Evolutionary conservation across 2,113 vertebrate genomes (phyloP), one percentile per base, ranked within the genome.

Genomic region (Grallaria varia): DNA sequence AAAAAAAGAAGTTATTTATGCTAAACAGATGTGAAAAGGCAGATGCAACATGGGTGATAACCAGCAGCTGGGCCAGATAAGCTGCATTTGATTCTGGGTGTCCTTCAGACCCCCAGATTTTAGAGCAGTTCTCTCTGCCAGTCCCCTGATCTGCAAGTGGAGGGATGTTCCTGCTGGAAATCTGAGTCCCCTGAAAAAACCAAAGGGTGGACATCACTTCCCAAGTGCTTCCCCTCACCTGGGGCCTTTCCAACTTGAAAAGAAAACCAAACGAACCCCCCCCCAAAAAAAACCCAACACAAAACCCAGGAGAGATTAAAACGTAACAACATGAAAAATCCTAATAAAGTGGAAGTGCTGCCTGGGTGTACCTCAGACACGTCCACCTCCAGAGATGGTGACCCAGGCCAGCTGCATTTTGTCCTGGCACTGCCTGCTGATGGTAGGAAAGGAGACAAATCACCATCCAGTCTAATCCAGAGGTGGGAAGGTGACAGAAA

Each of bases 1-100:
- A 40, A 71, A 96, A 89, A n/a, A 35, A 62, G 35, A 40, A 35
- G 55, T 88, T 95, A 90, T 96, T 96, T 92, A 87, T 92, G 82
- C 72, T 55, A 60, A 94, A 42, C 83, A 96, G 92, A 95, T 88
- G 80, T 69, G 67, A 79, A 66, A 60, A 62, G 66, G 75, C 89
- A 93, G 87, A 89, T 68, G 68, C 71, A 90, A 62, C 35, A 56
- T 5, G 49, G 76, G 86, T 60, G 64, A 63, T 73, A 77, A 84
- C 71, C 37, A 58, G 72, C 85, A 92, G 76, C 95, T 91, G 71
- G 71, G 49, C 81, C 63, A 76, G 87, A 93, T 94, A 91, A 94
- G 64, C 52, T 91, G 84, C 67, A 30, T 84, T 84, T 40, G 62
- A 63, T 33, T 71, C 19, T 0, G 15, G 31, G 24, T 86, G 88